These are phyloP conservation scores for Hoplodrina blanda DNA, from an alignment of 2,888 invertebrate species.

Conservation along the genomic window DNA sequence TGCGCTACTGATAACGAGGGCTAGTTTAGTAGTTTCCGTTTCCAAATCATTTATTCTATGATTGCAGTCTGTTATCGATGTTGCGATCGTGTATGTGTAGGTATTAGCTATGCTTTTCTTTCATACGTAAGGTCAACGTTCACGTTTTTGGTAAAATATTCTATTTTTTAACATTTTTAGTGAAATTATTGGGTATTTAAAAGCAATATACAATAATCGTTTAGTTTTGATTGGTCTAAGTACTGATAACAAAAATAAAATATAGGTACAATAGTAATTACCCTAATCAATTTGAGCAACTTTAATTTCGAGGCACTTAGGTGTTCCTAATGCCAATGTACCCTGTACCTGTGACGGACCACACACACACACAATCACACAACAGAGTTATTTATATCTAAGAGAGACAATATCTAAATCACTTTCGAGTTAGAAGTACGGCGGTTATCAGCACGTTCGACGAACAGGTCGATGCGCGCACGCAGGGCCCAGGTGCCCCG, in stretches of 20 bases:
- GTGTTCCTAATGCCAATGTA: neutral
- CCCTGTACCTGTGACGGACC: slow-evolving; percentile 18
- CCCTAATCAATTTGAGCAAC: slow-evolving; percentile 4
- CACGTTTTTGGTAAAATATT: slow-evolving; percentile 14
- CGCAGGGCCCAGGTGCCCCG: slow-evolving; percentile 56
- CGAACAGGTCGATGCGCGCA: slow-evolving; percentile 66
- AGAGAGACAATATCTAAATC: slow-evolving; percentile 74
- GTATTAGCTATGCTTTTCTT: slow-evolving; percentile 15
- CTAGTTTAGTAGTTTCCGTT: slow-evolving; percentile 70
- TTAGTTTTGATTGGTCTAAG: slow-evolving; percentile 14
- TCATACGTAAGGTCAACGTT: slow-evolving; percentile 28
- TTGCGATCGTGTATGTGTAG: slow-evolving; percentile 8
- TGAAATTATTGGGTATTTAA: neutral
- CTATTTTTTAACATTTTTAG: neutral
- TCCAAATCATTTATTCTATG: slow-evolving; percentile 63
- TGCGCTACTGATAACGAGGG: slow-evolving; percentile 88
- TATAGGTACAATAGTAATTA: slow-evolving; percentile 12
- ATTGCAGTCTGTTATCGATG: slow-evolving; percentile 53
- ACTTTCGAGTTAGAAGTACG: slow-evolving; percentile 76
- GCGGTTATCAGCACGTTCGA: slow-evolving; percentile 67
- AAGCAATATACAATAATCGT: slow-evolving; percentile 1
- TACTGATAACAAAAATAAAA: slow-evolving; percentile 30
- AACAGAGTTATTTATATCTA: slow-evolving; percentile 47
- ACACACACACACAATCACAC: slow-evolving; percentile 30
- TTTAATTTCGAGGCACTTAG: slow-evolving; percentile 8